A percentile compares a stretch with the other conserved stretches of the same genome.
These are phyloP conservation scores for Apotomis betuletana DNA, from an alignment of 2,888 invertebrate species.

Conservation along the genomic window DNA sequence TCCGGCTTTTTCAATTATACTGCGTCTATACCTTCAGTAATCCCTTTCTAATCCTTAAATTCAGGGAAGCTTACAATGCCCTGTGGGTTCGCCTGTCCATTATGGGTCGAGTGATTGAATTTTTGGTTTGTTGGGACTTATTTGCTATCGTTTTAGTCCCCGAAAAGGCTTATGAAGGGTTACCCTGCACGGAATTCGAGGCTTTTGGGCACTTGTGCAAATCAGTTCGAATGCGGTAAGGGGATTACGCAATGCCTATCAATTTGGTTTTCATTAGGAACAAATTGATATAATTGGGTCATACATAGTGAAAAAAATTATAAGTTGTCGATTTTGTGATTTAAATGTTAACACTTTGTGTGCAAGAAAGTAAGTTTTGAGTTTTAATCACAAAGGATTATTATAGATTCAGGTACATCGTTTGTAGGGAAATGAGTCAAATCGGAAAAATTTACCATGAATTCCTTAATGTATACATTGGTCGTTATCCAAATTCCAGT, in stretches of 20 bases:
- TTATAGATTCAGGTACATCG: too few species aligned
- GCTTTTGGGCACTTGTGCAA: neutral
- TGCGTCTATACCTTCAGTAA: constrained; percentile 34
- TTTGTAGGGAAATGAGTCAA: too few species aligned
- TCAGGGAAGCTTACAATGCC: constrained; percentile 28
- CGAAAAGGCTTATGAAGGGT: constrained; percentile 9
- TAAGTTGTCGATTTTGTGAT: too few species aligned
- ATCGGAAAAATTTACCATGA: too few species aligned
- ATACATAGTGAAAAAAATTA: too few species aligned
- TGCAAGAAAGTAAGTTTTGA: too few species aligned
- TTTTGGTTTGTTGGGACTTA: constrained; percentile 18
- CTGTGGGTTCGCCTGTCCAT: constrained; percentile 28
- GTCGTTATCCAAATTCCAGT: too few species aligned
- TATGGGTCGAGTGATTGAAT: constrained; percentile 27
- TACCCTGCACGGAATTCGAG: neutral
- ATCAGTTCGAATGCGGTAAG: neutral
- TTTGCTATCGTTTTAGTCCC: constrained; percentile 1
- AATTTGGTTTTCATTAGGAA: too few species aligned
- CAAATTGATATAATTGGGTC: too few species aligned
- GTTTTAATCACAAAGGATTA: too few species aligned
- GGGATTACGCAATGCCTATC: neutral
- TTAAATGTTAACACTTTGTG: too few species aligned
- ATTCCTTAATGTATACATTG: too few species aligned
- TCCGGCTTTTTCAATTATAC: constrained; percentile 40
- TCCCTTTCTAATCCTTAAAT: constrained; percentile 39